Conservation (phyloP, 2,888 invertebrate species). For the Drosophila testacea region DNA sequence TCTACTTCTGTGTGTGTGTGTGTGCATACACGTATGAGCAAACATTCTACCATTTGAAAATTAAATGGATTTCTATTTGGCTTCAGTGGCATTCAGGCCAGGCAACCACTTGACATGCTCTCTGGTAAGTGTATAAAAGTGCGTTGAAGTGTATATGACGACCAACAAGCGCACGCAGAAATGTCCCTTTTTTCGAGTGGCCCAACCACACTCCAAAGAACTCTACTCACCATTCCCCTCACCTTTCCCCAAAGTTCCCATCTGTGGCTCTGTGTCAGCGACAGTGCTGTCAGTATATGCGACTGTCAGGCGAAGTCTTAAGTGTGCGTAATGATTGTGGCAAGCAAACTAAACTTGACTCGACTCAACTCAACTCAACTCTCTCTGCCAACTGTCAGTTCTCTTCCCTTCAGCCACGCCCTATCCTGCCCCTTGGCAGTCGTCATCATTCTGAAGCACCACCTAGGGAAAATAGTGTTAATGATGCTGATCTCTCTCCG, state of each 20-base stretch:
- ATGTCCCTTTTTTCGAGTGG: conserved; percentile 55
- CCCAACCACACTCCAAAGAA: not conserved
- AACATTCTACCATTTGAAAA: conserved; percentile 74
- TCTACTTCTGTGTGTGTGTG: conserved; percentile 2
- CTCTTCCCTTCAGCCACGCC: not conserved
- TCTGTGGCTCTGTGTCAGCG: conserved; percentile 35
- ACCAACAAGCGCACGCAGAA: conserved; percentile 31
- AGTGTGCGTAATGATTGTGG: conserved; percentile 77
- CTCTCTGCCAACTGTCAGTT: conserved; percentile 24
- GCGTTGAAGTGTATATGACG: conserved; percentile 62
- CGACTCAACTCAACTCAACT: conserved; percentile 21
- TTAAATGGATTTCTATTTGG: conserved; percentile 80
- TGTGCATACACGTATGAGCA: conserved; percentile 35
- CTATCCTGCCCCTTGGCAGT: conserved; percentile 12
- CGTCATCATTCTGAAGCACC: conserved; percentile 66
- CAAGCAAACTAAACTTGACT: conserved; percentile 64
- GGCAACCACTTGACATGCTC: conserved; percentile 62
- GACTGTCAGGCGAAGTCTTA: conserved; percentile 60
- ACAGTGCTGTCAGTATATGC: conserved; percentile 55
- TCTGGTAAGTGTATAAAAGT: conserved; percentile 60
- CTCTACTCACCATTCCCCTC: not conserved
- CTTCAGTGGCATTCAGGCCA: conserved; percentile 43
- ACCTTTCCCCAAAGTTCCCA: not conserved
- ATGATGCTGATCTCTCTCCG: conserved; percentile 74
- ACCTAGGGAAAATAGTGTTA: conserved; percentile 79